These are phyloP conservation scores for Melanerpes aurifrons DNA, from an alignment of 2,113 vertebrate genomes.

Conservation along the genomic window DNA sequence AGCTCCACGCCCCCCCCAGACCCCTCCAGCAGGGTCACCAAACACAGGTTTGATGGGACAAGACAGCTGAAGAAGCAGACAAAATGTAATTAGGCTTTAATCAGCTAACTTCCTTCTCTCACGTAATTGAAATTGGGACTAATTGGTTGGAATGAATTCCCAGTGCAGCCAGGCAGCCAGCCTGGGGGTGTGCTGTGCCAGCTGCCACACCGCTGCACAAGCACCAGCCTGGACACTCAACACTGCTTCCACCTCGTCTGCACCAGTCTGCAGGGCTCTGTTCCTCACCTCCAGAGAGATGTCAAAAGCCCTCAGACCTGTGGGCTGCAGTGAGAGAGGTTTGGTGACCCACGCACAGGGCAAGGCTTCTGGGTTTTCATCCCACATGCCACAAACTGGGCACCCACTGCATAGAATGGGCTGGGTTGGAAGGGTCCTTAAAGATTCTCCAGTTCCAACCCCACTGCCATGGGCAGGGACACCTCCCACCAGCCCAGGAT, in stretches of 20 bases:
- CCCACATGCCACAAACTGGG: background rate
- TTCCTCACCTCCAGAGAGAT: background rate
- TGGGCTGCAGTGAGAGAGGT: background rate
- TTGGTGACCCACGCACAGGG: background rate
- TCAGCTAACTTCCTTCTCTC: constrained; percentile 28
- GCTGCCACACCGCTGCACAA: background rate
- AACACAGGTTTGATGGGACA: constrained; percentile 20
- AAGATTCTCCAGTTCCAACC: no score
- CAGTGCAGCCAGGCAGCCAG: background rate
- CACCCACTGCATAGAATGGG: background rate
- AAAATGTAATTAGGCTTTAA: constrained; percentile 62
- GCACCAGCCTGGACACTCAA: background rate
- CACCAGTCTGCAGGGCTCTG: background rate
- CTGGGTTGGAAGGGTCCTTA: no score
- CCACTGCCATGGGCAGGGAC: no score
- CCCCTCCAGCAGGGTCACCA: background rate
- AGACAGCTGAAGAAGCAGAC: constrained; percentile 36
- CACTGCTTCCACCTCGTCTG: background rate
- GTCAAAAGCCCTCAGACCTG: background rate
- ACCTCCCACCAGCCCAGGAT: no score
- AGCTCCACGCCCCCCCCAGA: background rate
- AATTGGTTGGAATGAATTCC: constrained; percentile 50
- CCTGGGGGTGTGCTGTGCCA: background rate
- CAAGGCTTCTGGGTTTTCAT: background rate
- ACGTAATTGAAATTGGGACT: constrained; percentile 50